phyloP scores from a whole-genome alignment of 2,113 vertebrate species.

The Mormyrus iriodes region DNA sequence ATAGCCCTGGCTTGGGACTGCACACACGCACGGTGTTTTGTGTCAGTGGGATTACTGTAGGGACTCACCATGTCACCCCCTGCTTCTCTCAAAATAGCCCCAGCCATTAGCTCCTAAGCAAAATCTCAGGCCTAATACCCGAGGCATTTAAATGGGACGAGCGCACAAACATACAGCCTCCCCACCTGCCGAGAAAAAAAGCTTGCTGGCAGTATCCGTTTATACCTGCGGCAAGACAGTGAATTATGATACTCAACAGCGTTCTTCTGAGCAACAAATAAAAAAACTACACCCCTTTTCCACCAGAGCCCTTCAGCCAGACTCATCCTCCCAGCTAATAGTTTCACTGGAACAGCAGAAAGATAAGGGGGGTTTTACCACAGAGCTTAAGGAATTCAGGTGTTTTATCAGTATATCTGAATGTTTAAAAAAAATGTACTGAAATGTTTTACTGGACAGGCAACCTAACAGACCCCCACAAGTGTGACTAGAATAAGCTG shows the following conservation, averaged over 20 bases:
- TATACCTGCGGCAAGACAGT: constrained; percentile 38
- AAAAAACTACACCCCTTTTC: not conserved
- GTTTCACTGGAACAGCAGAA: constrained; percentile 56
- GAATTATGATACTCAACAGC: constrained; percentile 6
- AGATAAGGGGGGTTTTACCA: constrained; percentile 67
- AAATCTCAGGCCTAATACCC: constrained; percentile 46
- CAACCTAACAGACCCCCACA: not conserved
- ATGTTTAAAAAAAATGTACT: constrained; percentile 60
- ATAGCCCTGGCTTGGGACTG: not conserved
- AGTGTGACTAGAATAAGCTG: not conserved
- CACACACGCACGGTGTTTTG: not conserved
- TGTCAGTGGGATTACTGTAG: constrained; percentile 6
- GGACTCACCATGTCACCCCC: not conserved
- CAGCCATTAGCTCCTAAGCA: constrained; percentile 41
- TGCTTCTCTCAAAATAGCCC: constrained; percentile 25
- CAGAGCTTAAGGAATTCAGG: constrained; percentile 59
- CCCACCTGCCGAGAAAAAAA: constrained; percentile 28
- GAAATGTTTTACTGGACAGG: constrained; percentile 44
- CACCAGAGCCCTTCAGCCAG: constrained; percentile 36
- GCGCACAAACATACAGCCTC: constrained; percentile 40
- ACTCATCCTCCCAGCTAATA: constrained; percentile 51
- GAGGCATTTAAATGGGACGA: constrained; percentile 55
- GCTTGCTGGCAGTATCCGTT: constrained; percentile 41
- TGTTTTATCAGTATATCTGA: constrained; percentile 66
- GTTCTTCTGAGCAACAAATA: constrained; percentile 1